Percentiles rank a stretch among this genome's conserved stretches.
phyloP scores from a whole-genome alignment of 2,888 invertebrate species.

The Melieria crassipennis region DNA sequence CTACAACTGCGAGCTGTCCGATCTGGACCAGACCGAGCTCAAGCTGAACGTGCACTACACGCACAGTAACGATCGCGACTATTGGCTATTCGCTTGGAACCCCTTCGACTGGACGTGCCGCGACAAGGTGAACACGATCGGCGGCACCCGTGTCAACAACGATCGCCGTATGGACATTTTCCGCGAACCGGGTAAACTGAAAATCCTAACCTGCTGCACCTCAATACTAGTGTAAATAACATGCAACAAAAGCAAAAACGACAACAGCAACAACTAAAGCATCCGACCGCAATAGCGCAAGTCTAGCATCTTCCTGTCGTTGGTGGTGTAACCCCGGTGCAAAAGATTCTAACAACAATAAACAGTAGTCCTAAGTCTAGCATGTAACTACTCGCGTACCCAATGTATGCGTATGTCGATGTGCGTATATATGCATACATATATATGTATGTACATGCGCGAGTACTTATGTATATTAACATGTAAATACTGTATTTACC shows the following conservation, averaged over 20 bases:
- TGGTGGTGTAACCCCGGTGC: conserved; percentile 14
- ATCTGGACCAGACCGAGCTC: conserved; percentile 79
- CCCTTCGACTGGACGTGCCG: conserved; percentile 78
- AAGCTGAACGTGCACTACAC: conserved; percentile 78
- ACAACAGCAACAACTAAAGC: conserved; percentile 2
- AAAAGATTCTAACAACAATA: conserved; percentile 12
- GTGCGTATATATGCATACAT: no score
- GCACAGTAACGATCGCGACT: conserved; percentile 71
- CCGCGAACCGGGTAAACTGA: conserved; percentile 66
- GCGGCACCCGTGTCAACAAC: conserved; percentile 64
- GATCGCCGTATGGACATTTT: conserved; percentile 67
- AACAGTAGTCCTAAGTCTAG: conserved; percentile 17
- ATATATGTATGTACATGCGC: background rate
- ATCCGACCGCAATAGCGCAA: background rate
- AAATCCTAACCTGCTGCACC: conserved; percentile 64
- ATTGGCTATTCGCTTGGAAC: conserved; percentile 82
- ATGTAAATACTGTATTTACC: background rate
- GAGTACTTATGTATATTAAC: background rate
- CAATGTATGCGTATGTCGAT: no score
- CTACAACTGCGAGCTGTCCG: conserved; percentile 79
- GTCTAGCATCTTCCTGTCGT: conserved; percentile 41
- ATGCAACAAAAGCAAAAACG: conserved; percentile 5
- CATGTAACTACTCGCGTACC: conserved; percentile 17
- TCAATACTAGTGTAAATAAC: conserved; percentile 60
- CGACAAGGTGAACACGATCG: conserved; percentile 65